phyloP scores from a whole-genome alignment of 2,797 vertebrate species.

The Cuniculus paca region DNA sequence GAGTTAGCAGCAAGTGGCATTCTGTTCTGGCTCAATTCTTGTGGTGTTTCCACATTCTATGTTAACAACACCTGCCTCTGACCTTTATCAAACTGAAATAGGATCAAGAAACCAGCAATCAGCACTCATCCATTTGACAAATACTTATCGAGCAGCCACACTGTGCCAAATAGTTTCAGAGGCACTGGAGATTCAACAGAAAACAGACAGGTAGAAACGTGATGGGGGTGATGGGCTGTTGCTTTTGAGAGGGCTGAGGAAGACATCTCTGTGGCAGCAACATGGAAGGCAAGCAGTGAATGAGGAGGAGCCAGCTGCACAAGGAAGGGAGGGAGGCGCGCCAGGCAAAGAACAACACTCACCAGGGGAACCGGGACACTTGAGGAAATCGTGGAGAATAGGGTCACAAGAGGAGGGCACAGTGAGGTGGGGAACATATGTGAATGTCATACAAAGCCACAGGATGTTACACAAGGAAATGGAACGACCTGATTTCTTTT shows the following conservation, averaged over 20 bases:
- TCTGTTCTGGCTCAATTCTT: neutral
- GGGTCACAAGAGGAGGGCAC: neutral
- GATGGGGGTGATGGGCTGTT: neutral
- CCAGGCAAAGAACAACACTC: neutral
- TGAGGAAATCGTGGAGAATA: neutral
- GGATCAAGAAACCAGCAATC: neutral
- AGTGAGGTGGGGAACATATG: neutral
- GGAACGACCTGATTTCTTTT: neutral
- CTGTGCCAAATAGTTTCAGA: neutral
- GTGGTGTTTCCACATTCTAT: neutral
- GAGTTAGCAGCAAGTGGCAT: neutral
- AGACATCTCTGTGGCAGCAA: neutral
- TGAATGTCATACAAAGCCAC: slow-evolving; percentile 26
- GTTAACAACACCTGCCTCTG: neutral
- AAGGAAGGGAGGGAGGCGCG: neutral
- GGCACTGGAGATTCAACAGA: neutral
- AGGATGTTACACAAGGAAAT: neutral
- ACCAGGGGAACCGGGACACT: neutral
- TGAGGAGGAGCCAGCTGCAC: neutral
- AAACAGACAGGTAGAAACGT: neutral
- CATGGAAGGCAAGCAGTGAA: neutral
- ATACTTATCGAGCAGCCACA: neutral
- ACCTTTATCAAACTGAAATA: neutral
- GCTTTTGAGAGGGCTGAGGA: neutral
- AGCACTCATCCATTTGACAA: neutral